phyloP scores from a whole-genome alignment of 2,113 vertebrate genomes.

The Leucopsar rothschildi region DNA sequence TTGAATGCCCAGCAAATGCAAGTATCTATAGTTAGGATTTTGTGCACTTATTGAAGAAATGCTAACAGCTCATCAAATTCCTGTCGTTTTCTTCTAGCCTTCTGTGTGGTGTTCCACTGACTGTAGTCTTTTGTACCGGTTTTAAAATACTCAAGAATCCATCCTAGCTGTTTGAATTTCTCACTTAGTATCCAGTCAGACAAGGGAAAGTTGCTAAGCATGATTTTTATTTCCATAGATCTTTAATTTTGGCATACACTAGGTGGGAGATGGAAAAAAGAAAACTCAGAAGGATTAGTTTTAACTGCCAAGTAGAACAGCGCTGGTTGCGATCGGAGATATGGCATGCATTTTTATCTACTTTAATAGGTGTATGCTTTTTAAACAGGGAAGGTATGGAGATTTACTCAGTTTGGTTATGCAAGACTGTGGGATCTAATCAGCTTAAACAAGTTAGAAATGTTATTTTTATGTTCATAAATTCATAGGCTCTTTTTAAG shows the following conservation, averaged over 20 bases:
- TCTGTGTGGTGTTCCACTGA: background rate
- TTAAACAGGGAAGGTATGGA: background rate
- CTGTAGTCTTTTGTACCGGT: background rate
- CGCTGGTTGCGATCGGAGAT: background rate
- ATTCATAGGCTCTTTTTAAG: background rate
- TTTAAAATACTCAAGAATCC: background rate
- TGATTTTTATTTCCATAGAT: background rate
- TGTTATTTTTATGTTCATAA: conserved; percentile 1
- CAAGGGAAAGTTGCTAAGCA: background rate
- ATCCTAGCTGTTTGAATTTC: background rate
- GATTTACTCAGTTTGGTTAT: background rate
- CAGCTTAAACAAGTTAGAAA: background rate
- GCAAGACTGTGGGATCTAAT: background rate
- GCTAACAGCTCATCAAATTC: background rate
- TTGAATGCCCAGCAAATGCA: background rate
- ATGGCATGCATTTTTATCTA: conserved; percentile 8
- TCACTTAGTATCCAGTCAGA: background rate
- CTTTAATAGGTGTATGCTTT: background rate
- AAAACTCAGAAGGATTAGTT: background rate
- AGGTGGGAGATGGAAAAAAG: background rate
- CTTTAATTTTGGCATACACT: background rate
- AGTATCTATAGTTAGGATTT: background rate
- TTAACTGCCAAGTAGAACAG: background rate
- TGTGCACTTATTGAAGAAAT: background rate
- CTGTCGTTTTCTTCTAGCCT: background rate